Conservation (phyloP, 92 coral and sea anemone genomes). For the Phenganax marumi region DNA sequence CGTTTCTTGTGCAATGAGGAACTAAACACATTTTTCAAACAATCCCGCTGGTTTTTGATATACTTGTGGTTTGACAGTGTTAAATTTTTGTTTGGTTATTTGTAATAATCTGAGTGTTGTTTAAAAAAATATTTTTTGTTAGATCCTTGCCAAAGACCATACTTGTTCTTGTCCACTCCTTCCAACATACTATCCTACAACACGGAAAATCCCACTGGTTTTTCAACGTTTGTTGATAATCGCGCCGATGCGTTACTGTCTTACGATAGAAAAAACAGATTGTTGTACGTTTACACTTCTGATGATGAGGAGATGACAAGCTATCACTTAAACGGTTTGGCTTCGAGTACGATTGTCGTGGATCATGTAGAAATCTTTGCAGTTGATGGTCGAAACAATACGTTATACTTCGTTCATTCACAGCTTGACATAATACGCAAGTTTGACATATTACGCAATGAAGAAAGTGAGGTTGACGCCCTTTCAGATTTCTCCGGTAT, state of each 20-base stretch:
- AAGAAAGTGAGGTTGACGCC: background rate
- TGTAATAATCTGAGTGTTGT: too few relatives aligned
- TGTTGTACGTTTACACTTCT: background rate
- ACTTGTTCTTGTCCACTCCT: conserved; percentile 1
- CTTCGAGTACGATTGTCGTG: background rate
- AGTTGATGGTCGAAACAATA: background rate
- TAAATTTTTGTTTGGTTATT: too few relatives aligned
- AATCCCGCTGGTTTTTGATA: too few relatives aligned
- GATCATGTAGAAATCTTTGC: background rate
- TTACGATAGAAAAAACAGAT: background rate
- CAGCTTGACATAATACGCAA: background rate
- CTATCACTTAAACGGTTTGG: conserved; percentile 2
- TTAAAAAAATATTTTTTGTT: background rate
- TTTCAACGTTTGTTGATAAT: too few relatives aligned
- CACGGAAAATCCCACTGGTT: background rate
- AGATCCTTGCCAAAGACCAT: conserved; percentile 13
- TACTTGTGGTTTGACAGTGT: too few relatives aligned
- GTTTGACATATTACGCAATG: background rate
- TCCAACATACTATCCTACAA: background rate
- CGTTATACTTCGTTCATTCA: background rate
- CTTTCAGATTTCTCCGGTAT: conserved; percentile 3
- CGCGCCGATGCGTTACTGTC: background rate
- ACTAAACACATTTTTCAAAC: too few relatives aligned
- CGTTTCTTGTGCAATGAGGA: too few relatives aligned
- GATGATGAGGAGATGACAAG: background rate